These are phyloP conservation scores for Pandion haliaetus DNA, from an alignment of 2,113 vertebrate genomes.

Conservation along the genomic window DNA sequence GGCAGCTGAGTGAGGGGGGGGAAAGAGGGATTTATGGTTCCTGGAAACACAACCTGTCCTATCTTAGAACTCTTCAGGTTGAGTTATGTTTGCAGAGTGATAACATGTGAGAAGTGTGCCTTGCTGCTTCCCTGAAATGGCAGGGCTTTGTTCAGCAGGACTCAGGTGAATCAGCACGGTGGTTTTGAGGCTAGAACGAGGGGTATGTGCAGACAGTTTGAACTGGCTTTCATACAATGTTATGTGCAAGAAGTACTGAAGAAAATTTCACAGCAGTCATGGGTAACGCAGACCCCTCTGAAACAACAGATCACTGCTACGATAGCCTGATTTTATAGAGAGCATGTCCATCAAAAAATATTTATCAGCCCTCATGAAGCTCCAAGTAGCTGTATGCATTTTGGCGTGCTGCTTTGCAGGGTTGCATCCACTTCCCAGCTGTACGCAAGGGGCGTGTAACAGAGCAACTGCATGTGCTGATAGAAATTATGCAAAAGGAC, in stretches of 20 bases:
- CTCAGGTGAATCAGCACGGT: background rate
- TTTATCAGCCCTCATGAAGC: background rate
- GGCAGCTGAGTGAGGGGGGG: too few species aligned
- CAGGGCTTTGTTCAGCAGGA: background rate
- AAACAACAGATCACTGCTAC: background rate
- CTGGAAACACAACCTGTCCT: background rate
- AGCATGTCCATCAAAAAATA: background rate
- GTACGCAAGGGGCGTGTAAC: background rate
- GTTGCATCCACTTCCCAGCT: background rate
- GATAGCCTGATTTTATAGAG: background rate
- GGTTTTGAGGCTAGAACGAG: background rate
- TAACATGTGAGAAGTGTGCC: background rate
- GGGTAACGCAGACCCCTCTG: background rate
- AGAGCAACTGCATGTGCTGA: background rate
- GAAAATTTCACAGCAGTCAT: background rate
- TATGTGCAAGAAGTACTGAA: background rate
- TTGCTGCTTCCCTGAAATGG: background rate
- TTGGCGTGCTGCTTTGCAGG: background rate
- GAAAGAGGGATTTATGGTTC: background rate
- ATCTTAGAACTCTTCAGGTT: background rate
- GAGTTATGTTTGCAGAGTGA: background rate
- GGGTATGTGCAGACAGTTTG: background rate
- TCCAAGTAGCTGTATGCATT: background rate
- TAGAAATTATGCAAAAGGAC: background rate
- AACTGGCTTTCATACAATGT: background rate